Base-by-base conservation (phyloP, 2,888 invertebrate genomes). In the Trichogramma dendrolimi region DNA sequence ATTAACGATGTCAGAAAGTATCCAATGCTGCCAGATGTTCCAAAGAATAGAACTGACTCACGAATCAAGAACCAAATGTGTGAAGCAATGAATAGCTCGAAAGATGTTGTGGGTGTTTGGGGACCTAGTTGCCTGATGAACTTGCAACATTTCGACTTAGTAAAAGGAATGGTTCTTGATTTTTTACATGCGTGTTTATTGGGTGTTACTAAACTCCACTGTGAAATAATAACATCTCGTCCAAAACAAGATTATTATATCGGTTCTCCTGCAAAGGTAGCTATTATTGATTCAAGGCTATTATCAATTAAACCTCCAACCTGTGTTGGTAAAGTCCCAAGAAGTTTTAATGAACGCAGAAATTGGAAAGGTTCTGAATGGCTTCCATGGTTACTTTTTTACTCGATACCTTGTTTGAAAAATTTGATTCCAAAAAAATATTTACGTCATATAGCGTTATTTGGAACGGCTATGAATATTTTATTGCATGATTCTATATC, bases 141-240 rank as follows among this genome's bases (percentile, higher is more conserved):
- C 49, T 53, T 67, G 11, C 54, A 62, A 4, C 41, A 58, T 56
- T 67, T 68, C 53, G 60, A 66, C 56, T 54, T 68, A 40, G 60
- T 11, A n/a, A 46, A 47, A 11, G 64, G 67, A 11, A 65, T 65
- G 66, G 48, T 64, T 6, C 63, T 63, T 3, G 67, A 67, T 61
- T 66, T 62, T 41, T 65, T 69, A 63, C 67, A 67, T 53, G 52
- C 61, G n/a, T 48, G 60, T 41, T 56, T 65, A n/a, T 55, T 67
- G 10, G 69, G 67, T 11, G 65, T 67, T 4, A 62, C 52, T 10
- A 47, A 51, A 55, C 53, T 52, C 7, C n/a, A n/a, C 47, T 51
- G 53, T 2, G 41, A 56, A 8, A 51, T 63, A 43, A 42, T 67
- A 38, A 51, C 64, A 41, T 43, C 6, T 14, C 6, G 60, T 46